These are phyloP conservation scores for Diplodus puntazzo DNA, from an alignment of 2,797 vertebrate species.

Conservation along the genomic window DNA sequence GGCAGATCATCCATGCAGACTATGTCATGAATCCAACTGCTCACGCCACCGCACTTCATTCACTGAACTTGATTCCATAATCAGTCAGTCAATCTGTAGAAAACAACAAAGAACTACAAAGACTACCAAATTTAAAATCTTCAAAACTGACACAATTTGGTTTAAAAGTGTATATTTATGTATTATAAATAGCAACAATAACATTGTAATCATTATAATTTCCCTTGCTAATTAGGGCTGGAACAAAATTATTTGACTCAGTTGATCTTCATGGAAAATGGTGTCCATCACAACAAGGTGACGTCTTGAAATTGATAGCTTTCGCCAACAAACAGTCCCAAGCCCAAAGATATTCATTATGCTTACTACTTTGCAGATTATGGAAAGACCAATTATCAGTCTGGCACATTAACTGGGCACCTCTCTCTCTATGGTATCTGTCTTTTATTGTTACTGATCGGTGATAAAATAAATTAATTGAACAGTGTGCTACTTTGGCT, in stretches of 20 bases:
- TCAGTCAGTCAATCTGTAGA: not conserved
- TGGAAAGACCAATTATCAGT: too few species aligned
- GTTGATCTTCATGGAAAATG: not conserved
- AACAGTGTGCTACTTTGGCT: too few species aligned
- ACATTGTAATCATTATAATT: not conserved
- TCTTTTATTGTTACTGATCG: too few species aligned
- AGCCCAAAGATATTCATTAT: not conserved
- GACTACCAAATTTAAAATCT: not conserved
- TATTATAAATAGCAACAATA: not conserved
- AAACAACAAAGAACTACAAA: slow-evolving; percentile 12
- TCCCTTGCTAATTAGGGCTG: not conserved
- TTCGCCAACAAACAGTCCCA: not conserved
- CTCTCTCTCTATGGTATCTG: too few species aligned
- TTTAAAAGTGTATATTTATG: not conserved
- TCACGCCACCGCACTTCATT: slow-evolving; percentile 19
- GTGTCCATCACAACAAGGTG: not conserved
- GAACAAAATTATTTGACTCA: not conserved
- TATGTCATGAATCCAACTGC: slow-evolving; percentile 36
- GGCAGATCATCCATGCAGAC: slow-evolving; percentile 24
- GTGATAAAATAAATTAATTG: too few species aligned
- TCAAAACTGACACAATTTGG: not conserved
- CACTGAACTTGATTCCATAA: not conserved
- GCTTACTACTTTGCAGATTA: too few species aligned
- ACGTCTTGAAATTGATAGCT: not conserved
- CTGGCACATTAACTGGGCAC: too few species aligned